Percentiles rank a stretch among this genome's conserved stretches.
Conservation (phyloP, 1,140 invertebrate genomes). For the Vanessa atalanta region DNA sequence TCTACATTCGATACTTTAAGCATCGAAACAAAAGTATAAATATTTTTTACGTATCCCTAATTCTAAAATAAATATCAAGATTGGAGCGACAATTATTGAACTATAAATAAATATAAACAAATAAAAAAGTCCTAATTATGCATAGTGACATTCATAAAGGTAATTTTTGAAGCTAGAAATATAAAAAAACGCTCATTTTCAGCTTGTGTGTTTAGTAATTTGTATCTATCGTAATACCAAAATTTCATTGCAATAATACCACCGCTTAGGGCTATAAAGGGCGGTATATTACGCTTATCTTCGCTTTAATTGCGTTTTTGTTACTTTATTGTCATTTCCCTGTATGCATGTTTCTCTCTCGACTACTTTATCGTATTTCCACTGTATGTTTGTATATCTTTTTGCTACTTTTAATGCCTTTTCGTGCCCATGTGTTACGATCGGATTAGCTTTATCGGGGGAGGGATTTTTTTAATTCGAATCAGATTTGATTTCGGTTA, state of each 20-base stretch:
- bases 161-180: too few relatives aligned
- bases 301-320: slow-evolving; percentile 43
- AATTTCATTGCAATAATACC: slow-evolving; percentile 27
- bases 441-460: not conserved
- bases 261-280: slow-evolving; percentile 33
- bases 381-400: slow-evolving; percentile 11
- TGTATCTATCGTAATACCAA: slow-evolving; percentile 17
- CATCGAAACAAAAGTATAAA: too few relatives aligned
- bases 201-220: not conserved
- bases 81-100: too few relatives aligned
- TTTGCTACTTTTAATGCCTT: slow-evolving; percentile 20
- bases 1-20: too few relatives aligned
- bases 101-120: too few relatives aligned
- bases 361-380: slow-evolving; percentile 16
- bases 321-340: slow-evolving; percentile 38
- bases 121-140: too few relatives aligned
- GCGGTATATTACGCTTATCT: slow-evolving; percentile 45
- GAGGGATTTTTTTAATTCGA: not conserved
- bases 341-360: slow-evolving; percentile 31
- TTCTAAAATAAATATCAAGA: too few relatives aligned
- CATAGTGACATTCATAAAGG: too few relatives aligned
- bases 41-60: too few relatives aligned
- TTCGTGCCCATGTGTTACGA: slow-evolving; percentile 3
- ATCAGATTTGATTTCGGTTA: not conserved
- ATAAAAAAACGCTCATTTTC: not conserved